A percentile compares a stretch with the other conserved stretches of the same genome.
phyloP scores from a whole-genome alignment of 2,797 vertebrate genomes.

The Peromyscus melanophrys region DNA sequence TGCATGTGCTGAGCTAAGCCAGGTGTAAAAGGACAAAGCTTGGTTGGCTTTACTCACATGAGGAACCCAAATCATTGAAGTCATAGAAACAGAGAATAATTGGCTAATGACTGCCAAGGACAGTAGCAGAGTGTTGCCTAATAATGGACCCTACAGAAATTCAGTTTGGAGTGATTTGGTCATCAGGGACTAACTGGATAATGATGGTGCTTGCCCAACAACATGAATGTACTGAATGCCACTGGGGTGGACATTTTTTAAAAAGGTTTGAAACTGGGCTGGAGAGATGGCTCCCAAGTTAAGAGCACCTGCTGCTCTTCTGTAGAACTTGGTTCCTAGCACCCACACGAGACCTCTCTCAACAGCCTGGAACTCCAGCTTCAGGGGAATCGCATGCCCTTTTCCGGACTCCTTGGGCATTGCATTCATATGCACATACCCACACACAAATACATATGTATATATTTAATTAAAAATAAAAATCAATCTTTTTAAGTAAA shows the following conservation, averaged over 20 bases:
- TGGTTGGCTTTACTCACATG: background rate
- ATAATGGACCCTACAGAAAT: background rate
- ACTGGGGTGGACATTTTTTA: background rate
- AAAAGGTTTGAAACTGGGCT: background rate
- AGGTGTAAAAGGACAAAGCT: conserved; percentile 4
- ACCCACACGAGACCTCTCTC: no score
- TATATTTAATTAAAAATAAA: background rate
- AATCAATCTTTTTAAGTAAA: background rate
- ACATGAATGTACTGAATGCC: background rate
- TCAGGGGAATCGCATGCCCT: background rate
- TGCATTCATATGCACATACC: background rate
- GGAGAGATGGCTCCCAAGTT: background rate
- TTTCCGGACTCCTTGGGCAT: background rate
- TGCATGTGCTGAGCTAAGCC: background rate
- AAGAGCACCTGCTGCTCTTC: background rate
- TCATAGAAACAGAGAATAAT: background rate
- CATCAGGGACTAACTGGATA: no score
- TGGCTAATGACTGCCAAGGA: background rate
- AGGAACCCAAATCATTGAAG: background rate
- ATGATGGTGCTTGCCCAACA: background rate
- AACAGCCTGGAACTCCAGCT: background rate
- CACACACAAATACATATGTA: background rate
- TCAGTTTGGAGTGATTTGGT: background rate
- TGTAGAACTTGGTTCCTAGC: background rate
- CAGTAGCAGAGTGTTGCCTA: background rate